phyloP scores from a whole-genome alignment of 2,113 vertebrate genomes.

The Rhegmatorhina hoffmannsi region DNA sequence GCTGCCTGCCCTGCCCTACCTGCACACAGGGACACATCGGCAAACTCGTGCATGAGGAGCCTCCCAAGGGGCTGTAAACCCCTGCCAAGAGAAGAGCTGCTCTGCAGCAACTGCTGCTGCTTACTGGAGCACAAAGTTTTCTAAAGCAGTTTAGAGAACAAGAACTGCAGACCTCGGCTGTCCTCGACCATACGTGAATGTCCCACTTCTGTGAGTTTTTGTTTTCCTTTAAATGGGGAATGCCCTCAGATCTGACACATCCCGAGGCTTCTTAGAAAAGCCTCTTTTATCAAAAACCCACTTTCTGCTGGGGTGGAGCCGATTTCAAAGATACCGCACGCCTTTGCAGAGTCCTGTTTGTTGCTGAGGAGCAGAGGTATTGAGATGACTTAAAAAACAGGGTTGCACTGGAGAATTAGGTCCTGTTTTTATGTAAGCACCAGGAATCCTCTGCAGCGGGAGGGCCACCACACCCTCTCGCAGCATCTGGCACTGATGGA shows the following conservation, averaged over 20 bases:
- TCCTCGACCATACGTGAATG: accelerated
- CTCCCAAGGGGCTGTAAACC: neutral
- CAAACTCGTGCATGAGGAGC: accelerated
- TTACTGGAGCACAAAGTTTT: accelerated
- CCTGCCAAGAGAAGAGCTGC: neutral
- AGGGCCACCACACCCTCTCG: neutral
- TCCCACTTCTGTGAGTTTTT: neutral
- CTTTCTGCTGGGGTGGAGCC: neutral
- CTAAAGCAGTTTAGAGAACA: neutral
- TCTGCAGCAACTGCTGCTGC: neutral
- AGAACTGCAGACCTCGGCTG: neutral
- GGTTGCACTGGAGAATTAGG: accelerated
- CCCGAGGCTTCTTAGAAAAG: neutral
- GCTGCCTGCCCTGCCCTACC: neutral
- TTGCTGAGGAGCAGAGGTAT: neutral
- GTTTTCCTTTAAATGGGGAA: neutral
- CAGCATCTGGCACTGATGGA: accelerated
- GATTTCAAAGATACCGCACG: accelerated
- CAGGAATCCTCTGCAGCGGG: neutral
- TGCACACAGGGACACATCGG: accelerated
- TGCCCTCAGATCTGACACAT: neutral
- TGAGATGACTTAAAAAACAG: accelerated
- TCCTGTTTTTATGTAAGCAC: accelerated
- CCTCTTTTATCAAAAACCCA: neutral
- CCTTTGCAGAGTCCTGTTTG: neutral